Base-by-base conservation (phyloP, 2,113 vertebrate species). In the Castor canadensis region DNA sequence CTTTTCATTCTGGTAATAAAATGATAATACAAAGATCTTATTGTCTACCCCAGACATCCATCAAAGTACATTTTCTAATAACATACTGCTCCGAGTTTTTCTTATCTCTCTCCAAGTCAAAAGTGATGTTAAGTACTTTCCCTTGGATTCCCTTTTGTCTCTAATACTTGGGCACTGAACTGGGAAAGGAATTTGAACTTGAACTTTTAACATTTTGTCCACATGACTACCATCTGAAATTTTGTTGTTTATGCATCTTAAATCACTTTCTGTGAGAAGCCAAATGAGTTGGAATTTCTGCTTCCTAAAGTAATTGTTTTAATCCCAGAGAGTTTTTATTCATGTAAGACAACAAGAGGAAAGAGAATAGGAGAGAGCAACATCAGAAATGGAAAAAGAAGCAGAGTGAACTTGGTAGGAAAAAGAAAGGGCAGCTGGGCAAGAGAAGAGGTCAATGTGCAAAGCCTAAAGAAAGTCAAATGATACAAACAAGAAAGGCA, bases 1-100 rank as follows among this genome's bases (percentile, higher is more conserved):
- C 91, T 49, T 95, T 98, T 96, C 91, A 90, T 98, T 35, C 71
- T 97, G 49, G 69, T 40, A 96, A 87, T 90, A 97, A 95, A 88
- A 96, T 93, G 40, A 76, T 95, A 97, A 97, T 67, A 77, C 19
- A 75, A 76, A 49, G 79, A 96, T 97, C 62, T 28, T 94, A 96
- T 97, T 97, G 97, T 88, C 3, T 30, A 52, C 87, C 96, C 62
- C 91, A 52, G 86, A 96, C 88, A 97, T 94, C 93, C 69, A 96
- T 98, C 69, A 84, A n/a, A 84, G 56, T 35, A 84, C 72, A 91
- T 94, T 97, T 97, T 92, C 45, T 71, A 96, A 56, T 91, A 96
- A 62, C 62, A 69, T 15, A 49, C 58, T 58, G 12, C 15, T 64
- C n/a, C 12, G 82, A 75, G 64, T 28, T 3, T 76, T 86, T 93